Conservation (phyloP, 2,797 vertebrate genomes). For the Coranthus polyacanthus region DNA sequence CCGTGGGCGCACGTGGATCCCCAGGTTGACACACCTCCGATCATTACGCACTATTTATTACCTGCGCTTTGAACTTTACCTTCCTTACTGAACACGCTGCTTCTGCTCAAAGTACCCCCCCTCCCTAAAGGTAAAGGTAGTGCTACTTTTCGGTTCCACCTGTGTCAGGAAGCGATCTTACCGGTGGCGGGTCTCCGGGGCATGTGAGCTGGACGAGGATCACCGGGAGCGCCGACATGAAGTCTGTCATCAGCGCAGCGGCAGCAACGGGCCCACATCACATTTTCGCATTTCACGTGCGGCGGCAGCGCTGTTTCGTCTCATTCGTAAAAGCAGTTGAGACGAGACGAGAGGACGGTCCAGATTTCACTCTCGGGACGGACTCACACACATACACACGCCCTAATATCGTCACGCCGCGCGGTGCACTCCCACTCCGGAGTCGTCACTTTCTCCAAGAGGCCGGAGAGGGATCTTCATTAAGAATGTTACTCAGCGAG, state of each 20-base stretch:
- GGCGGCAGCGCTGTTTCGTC: neutral
- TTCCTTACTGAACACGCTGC: fast-evolving
- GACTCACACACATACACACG: constrained; percentile 16
- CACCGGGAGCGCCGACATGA: constrained; percentile 42
- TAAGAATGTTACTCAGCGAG: no score
- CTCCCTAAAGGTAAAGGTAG: neutral
- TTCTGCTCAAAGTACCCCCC: fast-evolving
- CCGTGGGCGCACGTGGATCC: constrained; percentile 22
- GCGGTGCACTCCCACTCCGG: constrained; percentile 43
- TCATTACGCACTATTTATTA: neutral
- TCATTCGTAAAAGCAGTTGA: no score
- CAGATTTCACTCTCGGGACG: neutral
- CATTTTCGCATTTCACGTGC: constrained; percentile 45
- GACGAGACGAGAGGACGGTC: neutral
- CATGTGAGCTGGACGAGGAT: constrained; percentile 26
- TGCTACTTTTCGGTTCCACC: neutral
- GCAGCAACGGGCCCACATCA: constrained; percentile 32
- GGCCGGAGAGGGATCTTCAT: no score
- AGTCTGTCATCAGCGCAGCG: constrained; percentile 52
- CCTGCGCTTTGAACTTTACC: neutral
- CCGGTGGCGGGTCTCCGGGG: constrained; percentile 32
- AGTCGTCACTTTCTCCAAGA: no score
- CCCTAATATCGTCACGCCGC: constrained; percentile 2
- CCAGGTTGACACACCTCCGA: constrained; percentile 14
- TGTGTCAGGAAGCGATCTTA: constrained; percentile 9